Conservation (phyloP, 1,140 invertebrate genomes). For the Drosophila cardini region DNA sequence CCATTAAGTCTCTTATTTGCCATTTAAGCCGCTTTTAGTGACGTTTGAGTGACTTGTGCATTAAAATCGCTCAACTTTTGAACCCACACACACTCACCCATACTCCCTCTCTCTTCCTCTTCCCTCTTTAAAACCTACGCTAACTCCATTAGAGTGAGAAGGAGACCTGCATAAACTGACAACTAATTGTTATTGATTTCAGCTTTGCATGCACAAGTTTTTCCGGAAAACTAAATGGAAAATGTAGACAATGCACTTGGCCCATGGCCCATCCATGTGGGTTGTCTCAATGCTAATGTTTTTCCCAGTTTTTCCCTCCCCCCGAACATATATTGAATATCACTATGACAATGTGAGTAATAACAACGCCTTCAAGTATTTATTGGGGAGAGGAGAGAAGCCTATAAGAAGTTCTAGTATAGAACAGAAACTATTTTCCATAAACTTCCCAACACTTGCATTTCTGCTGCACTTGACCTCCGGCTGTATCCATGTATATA, state of each 20-base stretch:
- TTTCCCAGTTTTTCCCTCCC: constrained; percentile 31
- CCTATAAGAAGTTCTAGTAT: background rate
- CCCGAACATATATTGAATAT: constrained; percentile 22
- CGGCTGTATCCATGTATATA: background rate
- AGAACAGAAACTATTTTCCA: constrained; percentile 26
- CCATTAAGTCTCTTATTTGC: background rate
- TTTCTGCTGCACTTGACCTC: constrained; percentile 41
- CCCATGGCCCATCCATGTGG: background rate
- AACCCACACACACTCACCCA: no score
- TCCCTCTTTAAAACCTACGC: background rate
- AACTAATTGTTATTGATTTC: constrained; percentile 56
- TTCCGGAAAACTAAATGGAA: constrained; percentile 20
- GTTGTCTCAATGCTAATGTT: constrained; percentile 20
- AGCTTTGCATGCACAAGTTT: constrained; percentile 36
- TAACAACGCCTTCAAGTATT: constrained; percentile 15
- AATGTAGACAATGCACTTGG: constrained; percentile 32
- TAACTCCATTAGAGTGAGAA: background rate
- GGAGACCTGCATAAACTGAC: constrained; percentile 31
- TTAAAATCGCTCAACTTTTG: constrained; percentile 32
- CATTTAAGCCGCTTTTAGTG: constrained; percentile 21
- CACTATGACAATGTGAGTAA: constrained; percentile 43
- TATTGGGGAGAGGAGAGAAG: constrained; percentile 1
- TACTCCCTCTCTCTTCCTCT: background rate
- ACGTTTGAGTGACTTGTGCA: constrained; percentile 30
- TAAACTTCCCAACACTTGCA: background rate